Conservation (phyloP, 2,888 invertebrate species). For the Aphodius sticticus region DNA sequence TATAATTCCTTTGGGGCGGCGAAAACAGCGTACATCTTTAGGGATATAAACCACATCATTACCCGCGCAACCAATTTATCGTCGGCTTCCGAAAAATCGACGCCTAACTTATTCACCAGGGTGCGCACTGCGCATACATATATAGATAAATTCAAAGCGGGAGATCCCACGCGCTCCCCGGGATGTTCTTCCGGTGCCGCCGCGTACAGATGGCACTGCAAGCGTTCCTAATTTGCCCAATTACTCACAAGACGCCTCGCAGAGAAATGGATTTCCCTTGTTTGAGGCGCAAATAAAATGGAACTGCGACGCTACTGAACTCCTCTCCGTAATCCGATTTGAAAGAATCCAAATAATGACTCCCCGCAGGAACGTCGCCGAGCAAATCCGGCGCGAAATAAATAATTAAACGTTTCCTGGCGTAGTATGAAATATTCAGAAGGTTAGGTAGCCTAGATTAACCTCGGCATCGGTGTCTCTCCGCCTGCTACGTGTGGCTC, state of each 20-base stretch:
- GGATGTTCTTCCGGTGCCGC: not conserved
- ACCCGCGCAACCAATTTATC: too few species aligned
- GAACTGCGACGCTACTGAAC: not conserved
- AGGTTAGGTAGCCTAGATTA: slow-evolving; percentile 20
- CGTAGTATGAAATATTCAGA: slow-evolving; percentile 21
- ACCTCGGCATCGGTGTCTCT: slow-evolving; percentile 5
- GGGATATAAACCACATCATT: too few species aligned
- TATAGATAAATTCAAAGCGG: too few species aligned
- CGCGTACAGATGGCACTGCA: not conserved
- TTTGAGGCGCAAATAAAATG: slow-evolving; percentile 24
- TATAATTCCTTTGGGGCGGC: too few species aligned
- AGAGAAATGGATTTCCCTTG: slow-evolving; percentile 23
- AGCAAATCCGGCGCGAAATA: slow-evolving; percentile 11
- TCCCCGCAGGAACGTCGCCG: not conserved
- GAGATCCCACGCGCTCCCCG: not conserved
- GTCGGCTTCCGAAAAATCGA: too few species aligned
- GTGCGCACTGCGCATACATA: too few species aligned
- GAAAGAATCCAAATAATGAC: slow-evolving; percentile 23
- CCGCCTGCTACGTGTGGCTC: slow-evolving; percentile 15
- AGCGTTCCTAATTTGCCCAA: slow-evolving; percentile 17
- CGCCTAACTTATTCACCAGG: too few species aligned
- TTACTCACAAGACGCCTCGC: slow-evolving; percentile 14
- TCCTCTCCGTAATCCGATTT: slow-evolving; percentile 19
- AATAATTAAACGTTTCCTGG: slow-evolving; percentile 15
- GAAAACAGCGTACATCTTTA: too few species aligned